Conservation (phyloP, 2,113 vertebrate species). For the Gorsachius goisagi region DNA sequence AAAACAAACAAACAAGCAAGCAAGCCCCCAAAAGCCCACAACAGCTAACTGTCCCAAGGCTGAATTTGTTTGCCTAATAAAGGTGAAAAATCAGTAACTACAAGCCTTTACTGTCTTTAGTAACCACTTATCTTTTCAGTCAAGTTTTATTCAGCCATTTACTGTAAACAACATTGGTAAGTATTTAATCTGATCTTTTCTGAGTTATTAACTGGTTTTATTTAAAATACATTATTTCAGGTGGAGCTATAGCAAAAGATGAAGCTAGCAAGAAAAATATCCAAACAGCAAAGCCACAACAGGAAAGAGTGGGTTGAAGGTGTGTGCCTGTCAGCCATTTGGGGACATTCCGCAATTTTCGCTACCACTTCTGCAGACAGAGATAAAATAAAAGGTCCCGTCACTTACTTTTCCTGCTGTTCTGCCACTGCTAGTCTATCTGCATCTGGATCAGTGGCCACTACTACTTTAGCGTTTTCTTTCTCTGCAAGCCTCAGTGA, state of each 20-base stretch:
- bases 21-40: not conserved
- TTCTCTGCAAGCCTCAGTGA: conserved; percentile 88
- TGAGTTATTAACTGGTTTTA: not conserved
- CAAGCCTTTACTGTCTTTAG: not conserved
- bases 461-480: conserved; percentile 81
- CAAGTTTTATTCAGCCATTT: not conserved
- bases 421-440: conserved; percentile 93
- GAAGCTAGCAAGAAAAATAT: not conserved
- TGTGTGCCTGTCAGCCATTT: not conserved
- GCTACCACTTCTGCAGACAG: not conserved
- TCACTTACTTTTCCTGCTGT: conserved; percentile 78
- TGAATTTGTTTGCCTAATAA: not conserved
- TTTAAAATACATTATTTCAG: not conserved
- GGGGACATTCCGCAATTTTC: not conserved
- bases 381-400: not conserved
- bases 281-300: not conserved
- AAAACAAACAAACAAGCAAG: not conserved
- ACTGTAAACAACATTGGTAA: not conserved
- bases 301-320: not conserved
- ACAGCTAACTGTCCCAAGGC: not conserved
- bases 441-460: conserved; percentile 95
- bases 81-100: not conserved
- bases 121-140: not conserved
- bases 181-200: not conserved
- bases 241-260: not conserved